Evolutionary conservation across 1,140 invertebrate genomes (phyloP).

Genomic region (Proctacanthus coquilletti): DNA sequence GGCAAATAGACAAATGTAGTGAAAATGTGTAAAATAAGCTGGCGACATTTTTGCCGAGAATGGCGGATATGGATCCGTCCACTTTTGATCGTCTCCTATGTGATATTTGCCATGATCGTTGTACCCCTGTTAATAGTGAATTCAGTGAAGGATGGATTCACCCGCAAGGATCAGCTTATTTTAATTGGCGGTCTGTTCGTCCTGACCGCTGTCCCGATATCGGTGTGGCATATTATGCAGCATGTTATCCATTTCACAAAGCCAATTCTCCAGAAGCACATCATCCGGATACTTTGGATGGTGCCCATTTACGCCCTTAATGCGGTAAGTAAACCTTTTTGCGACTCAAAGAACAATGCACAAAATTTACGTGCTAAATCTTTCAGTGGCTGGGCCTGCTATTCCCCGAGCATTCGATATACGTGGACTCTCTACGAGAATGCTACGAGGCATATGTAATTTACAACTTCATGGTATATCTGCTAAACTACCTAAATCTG

Average conservation of each 20-base stretch:
- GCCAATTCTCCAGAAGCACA: conserved; percentile 83
- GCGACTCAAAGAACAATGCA: too few relatives aligned
- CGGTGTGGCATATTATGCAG: conserved; percentile 86
- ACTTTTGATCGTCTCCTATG: conserved; percentile 62
- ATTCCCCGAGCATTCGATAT: conserved; percentile 73
- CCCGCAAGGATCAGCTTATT: conserved; percentile 56
- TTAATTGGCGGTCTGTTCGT: conserved; percentile 83
- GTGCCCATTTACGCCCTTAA: conserved; percentile 92
- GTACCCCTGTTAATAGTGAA: conserved; percentile 66
- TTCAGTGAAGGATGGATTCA: conserved; percentile 54
- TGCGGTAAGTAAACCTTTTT: conserved; percentile 56
- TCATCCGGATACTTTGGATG: conserved; percentile 96
- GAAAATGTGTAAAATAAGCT: conserved; percentile 9
- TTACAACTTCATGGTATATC: conserved; percentile 93
- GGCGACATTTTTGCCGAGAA: conserved; percentile 38
- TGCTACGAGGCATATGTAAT: conserved; percentile 96
- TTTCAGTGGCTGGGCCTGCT: conserved; percentile 68
- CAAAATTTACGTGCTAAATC: too few relatives aligned
- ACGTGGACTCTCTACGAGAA: conserved; percentile 81
- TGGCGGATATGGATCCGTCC: conserved; percentile 85
- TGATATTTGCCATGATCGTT: conserved; percentile 62
- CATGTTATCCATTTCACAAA: conserved; percentile 90
- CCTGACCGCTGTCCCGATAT: conserved; percentile 76
- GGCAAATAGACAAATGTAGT: not conserved
- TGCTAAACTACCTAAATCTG: conserved; percentile 78